These are phyloP conservation scores for Agrochola macilenta DNA, from an alignment of 2,888 invertebrate genomes.

Conservation along the genomic window DNA sequence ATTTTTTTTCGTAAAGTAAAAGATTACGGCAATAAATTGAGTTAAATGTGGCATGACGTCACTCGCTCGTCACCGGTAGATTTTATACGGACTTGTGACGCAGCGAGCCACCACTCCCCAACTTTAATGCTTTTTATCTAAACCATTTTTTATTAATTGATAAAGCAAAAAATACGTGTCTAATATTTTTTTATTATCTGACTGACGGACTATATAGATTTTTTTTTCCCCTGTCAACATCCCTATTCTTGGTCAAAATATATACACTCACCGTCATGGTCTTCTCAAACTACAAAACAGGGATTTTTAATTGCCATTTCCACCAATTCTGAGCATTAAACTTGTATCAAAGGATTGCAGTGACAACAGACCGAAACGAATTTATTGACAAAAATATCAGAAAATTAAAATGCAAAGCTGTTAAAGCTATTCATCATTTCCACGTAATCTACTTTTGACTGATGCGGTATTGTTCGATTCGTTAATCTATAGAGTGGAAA, in stretches of 20 bases:
- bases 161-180: too few relatives aligned
- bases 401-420: slow-evolving; percentile 23
- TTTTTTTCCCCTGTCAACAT: too few relatives aligned
- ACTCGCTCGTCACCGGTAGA: too few relatives aligned
- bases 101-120: too few relatives aligned
- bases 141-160: too few relatives aligned
- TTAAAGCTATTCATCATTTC: slow-evolving; percentile 47
- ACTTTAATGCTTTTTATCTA: too few relatives aligned
- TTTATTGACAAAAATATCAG: slow-evolving; percentile 27
- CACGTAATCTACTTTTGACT: slow-evolving; percentile 43
- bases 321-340: not conserved
- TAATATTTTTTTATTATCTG: too few relatives aligned
- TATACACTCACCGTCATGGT: not conserved
- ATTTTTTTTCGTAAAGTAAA: too few relatives aligned
- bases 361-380: not conserved
- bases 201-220: too few relatives aligned
- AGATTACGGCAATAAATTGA: too few relatives aligned
- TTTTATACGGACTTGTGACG: too few relatives aligned
- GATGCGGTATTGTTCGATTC: slow-evolving; percentile 45
- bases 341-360: not conserved
- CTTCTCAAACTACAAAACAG: not conserved
- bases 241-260: not conserved
- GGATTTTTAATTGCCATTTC: not conserved
- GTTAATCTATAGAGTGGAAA: slow-evolving; percentile 17
- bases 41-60: too few relatives aligned